Evolutionary conservation across 2,888 invertebrate genomes (phyloP).

Genomic region (Sinelater perroti): DNA sequence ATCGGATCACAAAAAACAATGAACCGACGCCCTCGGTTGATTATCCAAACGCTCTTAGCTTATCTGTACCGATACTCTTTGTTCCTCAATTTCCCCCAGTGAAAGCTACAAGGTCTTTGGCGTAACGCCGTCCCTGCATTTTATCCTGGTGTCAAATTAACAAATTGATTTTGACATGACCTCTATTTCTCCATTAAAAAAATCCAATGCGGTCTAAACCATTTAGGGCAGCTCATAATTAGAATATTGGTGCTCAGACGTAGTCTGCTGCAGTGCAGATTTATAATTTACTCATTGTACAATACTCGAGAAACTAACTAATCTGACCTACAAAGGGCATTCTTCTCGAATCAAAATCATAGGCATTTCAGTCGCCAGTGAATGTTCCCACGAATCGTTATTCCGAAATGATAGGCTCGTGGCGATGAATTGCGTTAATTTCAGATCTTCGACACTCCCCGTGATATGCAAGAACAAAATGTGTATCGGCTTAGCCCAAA

Average conservation of each 20-base stretch:
- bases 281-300: too few species aligned
- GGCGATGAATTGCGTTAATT: slow-evolving; percentile 7
- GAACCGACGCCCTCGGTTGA: slow-evolving; percentile 1
- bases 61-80: not conserved
- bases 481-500: slow-evolving; percentile 5
- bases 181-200: too few species aligned
- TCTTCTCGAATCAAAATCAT: slow-evolving; percentile 8
- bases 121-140: too few species aligned
- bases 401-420: too few species aligned
- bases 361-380: slow-evolving; percentile 8
- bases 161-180: too few species aligned
- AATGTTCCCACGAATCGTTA: slow-evolving; percentile 16
- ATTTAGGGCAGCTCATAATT: too few species aligned
- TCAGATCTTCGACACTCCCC: slow-evolving; percentile 13
- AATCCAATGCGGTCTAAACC: too few species aligned
- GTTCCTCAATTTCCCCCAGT: not conserved
- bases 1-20: slow-evolving; percentile 17
- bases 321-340: slow-evolving; percentile 16
- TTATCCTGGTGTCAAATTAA: too few species aligned
- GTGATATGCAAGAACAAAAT: slow-evolving; percentile 12
- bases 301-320: too few species aligned
- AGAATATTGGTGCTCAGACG: too few species aligned
- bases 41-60: not conserved
- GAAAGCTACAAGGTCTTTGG: not conserved
- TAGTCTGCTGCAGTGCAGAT: too few species aligned